A percentile compares a stretch with the other conserved stretches of the same genome.
Conservation (phyloP, 1,140 invertebrate genomes). For the Diorhabda sublineata region DNA sequence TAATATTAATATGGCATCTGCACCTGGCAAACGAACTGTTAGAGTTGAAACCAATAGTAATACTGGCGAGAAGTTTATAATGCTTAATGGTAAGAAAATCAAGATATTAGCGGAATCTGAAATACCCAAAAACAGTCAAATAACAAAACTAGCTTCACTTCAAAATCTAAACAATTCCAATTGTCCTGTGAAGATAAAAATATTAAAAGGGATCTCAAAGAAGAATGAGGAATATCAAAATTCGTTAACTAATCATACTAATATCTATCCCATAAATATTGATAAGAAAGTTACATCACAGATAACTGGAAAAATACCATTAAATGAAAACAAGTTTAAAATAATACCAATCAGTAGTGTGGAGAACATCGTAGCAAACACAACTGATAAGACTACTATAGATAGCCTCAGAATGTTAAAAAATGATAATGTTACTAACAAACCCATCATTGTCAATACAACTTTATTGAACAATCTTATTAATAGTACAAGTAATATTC, state of each 20-base stretch:
- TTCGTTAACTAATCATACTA: no score
- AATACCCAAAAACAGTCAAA: neutral
- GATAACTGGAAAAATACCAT: neutral
- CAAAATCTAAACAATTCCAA: neutral
- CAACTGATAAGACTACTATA: slow-evolving; percentile 7
- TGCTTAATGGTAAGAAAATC: slow-evolving; percentile 28
- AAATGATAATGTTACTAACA: no score
- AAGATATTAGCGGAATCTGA: slow-evolving; percentile 17
- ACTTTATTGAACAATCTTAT: no score
- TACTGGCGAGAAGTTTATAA: slow-evolving; percentile 26
- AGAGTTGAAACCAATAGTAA: slow-evolving; percentile 16
- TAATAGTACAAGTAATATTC: neutral
- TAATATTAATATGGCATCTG: neutral
- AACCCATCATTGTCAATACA: no score
- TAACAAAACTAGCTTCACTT: slow-evolving; percentile 1
- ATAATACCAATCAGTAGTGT: slow-evolving; percentile 13
- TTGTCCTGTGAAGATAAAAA: slow-evolving; percentile 4
- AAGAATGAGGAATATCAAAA: neutral
- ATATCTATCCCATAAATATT: neutral
- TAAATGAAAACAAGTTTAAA: slow-evolving; percentile 1
- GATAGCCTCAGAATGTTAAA: no score
- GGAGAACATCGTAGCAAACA: slow-evolving; percentile 6
- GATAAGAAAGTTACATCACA: neutral
- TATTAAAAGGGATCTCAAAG: neutral
- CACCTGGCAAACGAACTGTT: neutral